Base-by-base conservation (phyloP, 2,113 vertebrate species). In the Connochaetes taurinus region DNA sequence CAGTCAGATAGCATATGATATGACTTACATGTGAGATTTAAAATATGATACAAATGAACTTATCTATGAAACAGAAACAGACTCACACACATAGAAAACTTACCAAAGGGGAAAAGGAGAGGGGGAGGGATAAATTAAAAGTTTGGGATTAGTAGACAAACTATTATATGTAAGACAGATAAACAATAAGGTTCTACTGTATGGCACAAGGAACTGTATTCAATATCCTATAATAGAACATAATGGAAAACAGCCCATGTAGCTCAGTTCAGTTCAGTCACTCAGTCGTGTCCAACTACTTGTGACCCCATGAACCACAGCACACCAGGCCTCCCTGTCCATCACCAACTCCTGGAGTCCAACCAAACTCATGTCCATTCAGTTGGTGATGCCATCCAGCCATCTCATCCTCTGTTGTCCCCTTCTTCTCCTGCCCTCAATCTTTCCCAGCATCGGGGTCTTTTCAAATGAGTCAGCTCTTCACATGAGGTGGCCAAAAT, bases 401-500 rank as follows among this genome's bases (percentile, higher is more conserved):
- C n/a, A 36, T 11, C 64, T 71, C 64, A 71, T 11, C 64, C 9
- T 71, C 17, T 36, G 17, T 6, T 2, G 0, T 71, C n/a, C 64
- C 17, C 9, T 71, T 71, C 33, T 71, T n/a, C 16, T 36, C 64
- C 64, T 5, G 2, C 17, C 64, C 4, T 9, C 64, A 36, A 10
- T 36, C 8, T 9, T 9, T 67, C 64, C 33, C 33, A 67, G 64
- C 33, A 67, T 67, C 4, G 4, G 16, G 8, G 8, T 67, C 33
- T 67, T 67, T 67, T 67, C 33, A 9, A n/a, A n/a, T 67, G 64
- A 67, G 8, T 67, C 33, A 67, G 4, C 16, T 67, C 64, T 67
- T 9, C 2, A 0, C 16, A n/a, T 67, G 2, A n/a, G 33, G 64
- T 67, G 64, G 16, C 33, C 62, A 67, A n/a, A 67, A 2, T n/a